phyloP scores from a whole-genome alignment of 2,797 vertebrate genomes.

The Carduelis carduelis region DNA sequence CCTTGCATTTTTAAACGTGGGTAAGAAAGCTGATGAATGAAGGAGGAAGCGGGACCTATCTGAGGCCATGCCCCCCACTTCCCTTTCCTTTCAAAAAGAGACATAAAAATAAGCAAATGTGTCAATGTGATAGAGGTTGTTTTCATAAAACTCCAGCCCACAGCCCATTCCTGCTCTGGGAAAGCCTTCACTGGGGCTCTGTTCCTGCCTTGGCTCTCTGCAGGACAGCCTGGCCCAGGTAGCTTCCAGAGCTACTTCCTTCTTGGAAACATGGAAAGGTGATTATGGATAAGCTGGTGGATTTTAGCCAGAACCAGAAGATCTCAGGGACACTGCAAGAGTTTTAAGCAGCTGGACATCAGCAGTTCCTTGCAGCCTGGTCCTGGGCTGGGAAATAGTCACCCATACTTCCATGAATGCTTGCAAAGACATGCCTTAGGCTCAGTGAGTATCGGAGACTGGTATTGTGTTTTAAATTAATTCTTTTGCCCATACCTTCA shows the following conservation, averaged over 20 bases:
- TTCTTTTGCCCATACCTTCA: not conserved
- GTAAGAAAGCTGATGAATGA: not conserved
- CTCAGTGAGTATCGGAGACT: not conserved
- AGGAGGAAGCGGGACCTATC: not conserved
- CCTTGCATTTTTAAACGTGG: not conserved
- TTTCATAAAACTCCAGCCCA: not conserved
- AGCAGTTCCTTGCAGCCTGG: not conserved
- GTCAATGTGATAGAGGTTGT: not conserved
- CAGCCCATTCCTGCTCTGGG: fast-evolving
- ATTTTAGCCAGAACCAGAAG: not conserved
- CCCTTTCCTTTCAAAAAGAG: not conserved
- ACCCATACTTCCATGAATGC: fast-evolving
- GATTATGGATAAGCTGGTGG: not conserved
- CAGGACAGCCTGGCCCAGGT: fast-evolving
- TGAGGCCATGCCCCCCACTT: not conserved
- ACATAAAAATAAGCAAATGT: not conserved
- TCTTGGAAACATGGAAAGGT: not conserved
- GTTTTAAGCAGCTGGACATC: not conserved
- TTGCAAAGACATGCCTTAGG: not conserved
- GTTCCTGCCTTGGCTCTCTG: not conserved
- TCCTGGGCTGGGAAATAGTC: not conserved
- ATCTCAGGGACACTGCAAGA: not conserved
- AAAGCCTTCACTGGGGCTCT: not conserved
- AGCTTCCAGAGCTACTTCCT: fast-evolving
- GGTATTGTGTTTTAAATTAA: not conserved